Base-by-base conservation (phyloP, 2,113 vertebrate genomes). In the Rostratula benghalensis region DNA sequence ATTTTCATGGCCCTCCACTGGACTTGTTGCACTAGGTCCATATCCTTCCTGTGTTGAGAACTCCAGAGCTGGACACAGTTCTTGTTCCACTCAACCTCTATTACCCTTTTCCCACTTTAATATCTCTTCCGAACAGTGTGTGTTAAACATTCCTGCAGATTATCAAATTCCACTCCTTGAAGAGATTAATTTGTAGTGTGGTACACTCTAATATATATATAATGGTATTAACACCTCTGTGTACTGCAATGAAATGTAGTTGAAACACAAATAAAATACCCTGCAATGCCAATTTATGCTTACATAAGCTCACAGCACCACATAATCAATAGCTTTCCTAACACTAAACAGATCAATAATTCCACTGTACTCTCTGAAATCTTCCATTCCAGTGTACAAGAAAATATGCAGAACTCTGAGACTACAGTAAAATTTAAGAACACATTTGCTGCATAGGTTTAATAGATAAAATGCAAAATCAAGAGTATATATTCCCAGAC, bases 261-360 rank as follows among this genome's bases (percentile, higher is more conserved):
- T 80, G 33, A 90, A 91, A 86, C 41, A 95, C 51, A 91, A 90
- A 56, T 85, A 64, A 76, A 85, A 88, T 46, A 73, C 41, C 23
- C 23, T 95, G 54, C 70, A 93, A 87, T 75, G 84, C 94, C 95
- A 95, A 59, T 79, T 85, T 69, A 61, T 94, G 78, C 83, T 91
- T 97, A 54, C 59, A 59, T 95, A 90, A 95, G 81, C 78, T 94
- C 5, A 3, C 28, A 50, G 7, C 13, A 76, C 48, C 11, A 50
- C 37, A 53, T 85, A 85, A 93, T 96, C 91, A 84, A 87, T 95
- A 95, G 54, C 61, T 90, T 93, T 93, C 67, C 54, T 77, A 51
- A 85, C 50, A 41, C 78, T 83, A 90, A 94, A 74, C 63, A 80
- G 78, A 77, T 95, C 95, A 45, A 39, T 95, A 91, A 90, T 89